Evolutionary conservation across 2,797 vertebrate species (phyloP).

Genomic region (Morelia viridis): DNA sequence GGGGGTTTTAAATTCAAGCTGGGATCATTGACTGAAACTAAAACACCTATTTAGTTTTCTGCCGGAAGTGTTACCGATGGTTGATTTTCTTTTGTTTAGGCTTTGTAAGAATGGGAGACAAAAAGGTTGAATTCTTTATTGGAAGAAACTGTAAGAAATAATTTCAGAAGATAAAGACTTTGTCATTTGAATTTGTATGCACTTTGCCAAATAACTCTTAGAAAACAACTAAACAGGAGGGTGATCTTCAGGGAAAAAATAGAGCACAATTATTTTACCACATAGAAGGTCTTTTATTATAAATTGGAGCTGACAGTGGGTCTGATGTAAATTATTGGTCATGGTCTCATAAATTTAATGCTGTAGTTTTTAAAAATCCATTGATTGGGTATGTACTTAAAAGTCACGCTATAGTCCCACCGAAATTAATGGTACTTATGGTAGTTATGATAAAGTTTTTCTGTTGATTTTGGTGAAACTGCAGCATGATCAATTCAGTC

Average conservation of each 20-base stretch:
- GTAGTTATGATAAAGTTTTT: neutral
- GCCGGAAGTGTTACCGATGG: neutral
- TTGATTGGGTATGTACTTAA: neutral
- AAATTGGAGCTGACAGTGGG: neutral
- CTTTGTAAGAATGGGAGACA: neutral
- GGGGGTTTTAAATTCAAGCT: neutral
- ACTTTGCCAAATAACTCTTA: neutral
- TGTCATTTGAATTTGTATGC: no score
- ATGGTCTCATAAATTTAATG: neutral
- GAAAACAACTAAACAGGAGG: neutral
- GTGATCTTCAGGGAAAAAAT: neutral
- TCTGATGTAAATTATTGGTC: neutral
- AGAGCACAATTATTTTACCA: neutral
- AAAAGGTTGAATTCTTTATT: neutral
- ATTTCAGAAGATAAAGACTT: neutral
- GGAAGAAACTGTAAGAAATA: neutral
- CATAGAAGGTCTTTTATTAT: neutral
- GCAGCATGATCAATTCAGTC: neutral
- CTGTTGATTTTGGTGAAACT: neutral
- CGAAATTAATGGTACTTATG: neutral
- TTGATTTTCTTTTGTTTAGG: neutral
- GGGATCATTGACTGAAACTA: neutral
- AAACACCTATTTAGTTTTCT: neutral
- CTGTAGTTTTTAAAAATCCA: neutral
- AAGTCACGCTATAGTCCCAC: neutral